Evolutionary conservation across 2,797 vertebrate species (phyloP), one percentile per base, ranked within the genome.

Genomic region (Siniperca obscura): DNA sequence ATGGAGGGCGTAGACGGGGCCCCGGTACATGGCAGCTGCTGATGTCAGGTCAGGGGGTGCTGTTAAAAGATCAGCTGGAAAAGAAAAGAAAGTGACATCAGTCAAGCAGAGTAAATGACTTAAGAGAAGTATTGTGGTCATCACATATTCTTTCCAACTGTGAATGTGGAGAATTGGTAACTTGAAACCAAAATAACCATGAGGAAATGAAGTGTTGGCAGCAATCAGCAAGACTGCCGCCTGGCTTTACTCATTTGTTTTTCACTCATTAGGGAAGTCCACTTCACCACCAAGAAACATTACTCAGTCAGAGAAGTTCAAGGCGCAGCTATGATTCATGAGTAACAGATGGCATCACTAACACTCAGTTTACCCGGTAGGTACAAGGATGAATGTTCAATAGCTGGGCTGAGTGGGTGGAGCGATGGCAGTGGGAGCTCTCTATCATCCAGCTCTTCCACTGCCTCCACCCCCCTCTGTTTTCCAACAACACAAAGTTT

Each of bases 11-110:
- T 99, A 99, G 77, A 99, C 97, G 0, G 98, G 98, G 12, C 98
- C 98, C 11, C 98, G 96, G 90, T 99, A 99, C 97, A 98, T 96
- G 88, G 98, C 98, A 5, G 98, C 97, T 0, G 98, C 97, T 11
- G 98, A 98, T 5, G 98, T 99, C 83, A 99, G 95, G 89, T 99
- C 98, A 59, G 98, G 98, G 19, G 98, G 98, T 0, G 97, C 97
- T 0, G 96, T 97, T 59, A 99, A 95, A 55, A 99, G 97, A 92
- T 99, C 98, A 93, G 96, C 95, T 96, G 83, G 12, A 68, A 70
- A 50, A 78, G 50, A 73, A 74, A 25, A 69, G 16, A 42, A 77
- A 65, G 17, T 5, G 48, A 73, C 30, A 64, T 42, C 22, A 36
- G 52, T 56, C 14, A 68, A 74, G 56, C 6, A 30, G 60, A 62